Evolutionary conservation across 1,140 invertebrate species (phyloP), one percentile per base, ranked within the genome.

Genomic region (Zaprionus davidi): DNA sequence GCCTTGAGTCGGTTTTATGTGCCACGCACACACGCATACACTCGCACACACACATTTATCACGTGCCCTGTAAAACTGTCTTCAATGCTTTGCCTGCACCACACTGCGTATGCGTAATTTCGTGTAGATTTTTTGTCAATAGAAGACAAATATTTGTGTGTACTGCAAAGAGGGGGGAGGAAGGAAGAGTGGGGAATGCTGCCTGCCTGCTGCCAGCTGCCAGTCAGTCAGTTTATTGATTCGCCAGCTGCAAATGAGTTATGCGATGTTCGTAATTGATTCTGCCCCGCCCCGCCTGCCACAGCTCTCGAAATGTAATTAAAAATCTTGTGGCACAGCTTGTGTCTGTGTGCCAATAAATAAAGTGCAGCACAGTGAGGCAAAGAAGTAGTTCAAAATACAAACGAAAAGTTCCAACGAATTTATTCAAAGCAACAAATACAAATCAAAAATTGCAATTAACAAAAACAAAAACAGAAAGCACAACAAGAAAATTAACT

Each of bases 61-160:
- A 41, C 24, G 41, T 58, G 11, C 38, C 31, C 38, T 55, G 58
- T 26, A 31, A 36, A 65, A 65, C 41, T 60, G 63, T 73, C 34
- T 67, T 58, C 24, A 41, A 31, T 17, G 34, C 17, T 17, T 46
- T 9, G 41, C 41, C 7, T 7, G n/a, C 41, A n/a, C 56, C 51
- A 71, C 70, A 20, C 38, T 72, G 75, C 79, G 71, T 86, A 79
- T 82, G 71, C 59, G 77, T 71, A 71, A 78, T 71, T 17, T 63
- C 11, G 64, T 57, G 38, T 36, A 26, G 20, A 64, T 26, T 60
- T 64, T 56, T 76, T 59, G 63, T 41, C 82, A 79, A 86, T 73
- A 46, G 53, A 79, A 68, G 70, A 68, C 58, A 76, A 86, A 83
- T 75, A 77, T 75, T 83, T 72, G 71, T 72, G 56, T 59, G 67